Percentiles rank a stretch among this genome's conserved stretches.
Conservation (phyloP, 2,797 vertebrate genomes). For the Mastacembelus armatus region DNA sequence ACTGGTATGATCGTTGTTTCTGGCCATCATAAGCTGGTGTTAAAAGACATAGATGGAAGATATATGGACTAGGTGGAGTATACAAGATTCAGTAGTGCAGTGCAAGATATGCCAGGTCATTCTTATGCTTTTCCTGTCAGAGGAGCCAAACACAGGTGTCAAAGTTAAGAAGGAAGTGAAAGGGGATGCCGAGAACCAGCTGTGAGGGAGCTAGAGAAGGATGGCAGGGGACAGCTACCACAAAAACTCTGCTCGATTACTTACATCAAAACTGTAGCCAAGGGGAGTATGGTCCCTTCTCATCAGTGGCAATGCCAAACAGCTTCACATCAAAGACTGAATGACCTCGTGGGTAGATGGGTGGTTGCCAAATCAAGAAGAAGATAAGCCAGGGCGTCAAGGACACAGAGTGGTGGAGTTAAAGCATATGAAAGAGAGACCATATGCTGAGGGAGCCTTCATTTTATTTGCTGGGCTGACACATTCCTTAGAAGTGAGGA, state of each 20-base stretch:
- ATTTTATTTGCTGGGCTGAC: neutral
- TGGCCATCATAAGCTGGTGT: slow-evolving; percentile 58
- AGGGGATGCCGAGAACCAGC: slow-evolving; percentile 48
- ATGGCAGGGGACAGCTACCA: slow-evolving; percentile 40
- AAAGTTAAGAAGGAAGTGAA: slow-evolving; percentile 47
- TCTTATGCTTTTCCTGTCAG: slow-evolving; percentile 59
- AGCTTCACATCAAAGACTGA: slow-evolving; percentile 63
- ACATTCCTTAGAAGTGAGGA: too few relatives aligned
- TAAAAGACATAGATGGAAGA: slow-evolving; percentile 57
- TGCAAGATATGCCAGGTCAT: slow-evolving; percentile 42
- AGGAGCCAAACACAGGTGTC: slow-evolving; percentile 58
- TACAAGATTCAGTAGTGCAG: slow-evolving; percentile 41
- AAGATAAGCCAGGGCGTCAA: slow-evolving; percentile 47
- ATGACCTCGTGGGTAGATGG: slow-evolving; percentile 55
- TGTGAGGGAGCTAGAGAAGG: slow-evolving; percentile 51
- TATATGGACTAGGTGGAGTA: slow-evolving; percentile 38
- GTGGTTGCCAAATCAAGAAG: slow-evolving; percentile 55
- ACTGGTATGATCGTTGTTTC: slow-evolving; percentile 37
- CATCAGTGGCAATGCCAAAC: slow-evolving; percentile 46
- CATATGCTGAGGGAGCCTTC: neutral
- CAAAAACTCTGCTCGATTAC: slow-evolving; percentile 49
- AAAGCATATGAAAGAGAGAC: slow-evolving; percentile 23
- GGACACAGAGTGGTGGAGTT: slow-evolving; percentile 41
- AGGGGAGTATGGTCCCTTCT: slow-evolving; percentile 45
- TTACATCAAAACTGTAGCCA: slow-evolving; percentile 51